Evolutionary conservation across 2,113 vertebrate genomes (phyloP).

Genomic region (Saimiri boliviensis): DNA sequence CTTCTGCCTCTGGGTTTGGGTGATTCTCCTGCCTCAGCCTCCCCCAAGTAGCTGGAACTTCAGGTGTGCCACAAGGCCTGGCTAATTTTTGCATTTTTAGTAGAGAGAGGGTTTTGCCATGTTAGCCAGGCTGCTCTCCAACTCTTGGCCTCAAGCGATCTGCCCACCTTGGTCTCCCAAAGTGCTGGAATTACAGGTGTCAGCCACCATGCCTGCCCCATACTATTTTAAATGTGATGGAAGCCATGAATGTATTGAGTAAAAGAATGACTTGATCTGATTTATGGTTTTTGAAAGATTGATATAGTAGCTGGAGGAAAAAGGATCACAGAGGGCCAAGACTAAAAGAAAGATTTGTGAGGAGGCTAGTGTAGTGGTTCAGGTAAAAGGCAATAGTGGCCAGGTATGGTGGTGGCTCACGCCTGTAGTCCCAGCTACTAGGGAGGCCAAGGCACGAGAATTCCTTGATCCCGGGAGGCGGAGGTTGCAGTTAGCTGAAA

Average conservation of each 20-base stretch:
- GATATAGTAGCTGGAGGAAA: background rate
- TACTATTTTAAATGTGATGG: background rate
- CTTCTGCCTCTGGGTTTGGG: too few species aligned
- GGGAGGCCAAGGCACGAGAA: background rate
- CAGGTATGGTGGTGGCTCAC: background rate
- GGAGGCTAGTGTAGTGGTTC: background rate
- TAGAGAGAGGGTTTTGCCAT: too few species aligned
- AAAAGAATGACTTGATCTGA: conserved; percentile 21
- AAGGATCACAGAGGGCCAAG: background rate
- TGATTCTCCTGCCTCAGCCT: too few species aligned
- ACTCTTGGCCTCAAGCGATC: too few species aligned
- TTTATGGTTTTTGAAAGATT: background rate
- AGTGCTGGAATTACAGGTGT: too few species aligned
- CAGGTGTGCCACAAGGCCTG: too few species aligned
- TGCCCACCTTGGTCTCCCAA: too few species aligned
- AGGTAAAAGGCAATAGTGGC: background rate
- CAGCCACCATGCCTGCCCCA: too few species aligned
- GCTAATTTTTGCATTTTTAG: too few species aligned
- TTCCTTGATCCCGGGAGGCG: background rate
- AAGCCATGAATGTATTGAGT: background rate
- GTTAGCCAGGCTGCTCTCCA: too few species aligned
- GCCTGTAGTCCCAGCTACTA: background rate
- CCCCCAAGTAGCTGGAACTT: too few species aligned
- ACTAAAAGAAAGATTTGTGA: background rate
- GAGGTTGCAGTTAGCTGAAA: too few species aligned